Percentiles rank a stretch among this genome's conserved stretches.
These are phyloP conservation scores for Fragum whitleyi DNA, from an alignment of 2,888 invertebrate genomes.

Conservation along the genomic window DNA sequence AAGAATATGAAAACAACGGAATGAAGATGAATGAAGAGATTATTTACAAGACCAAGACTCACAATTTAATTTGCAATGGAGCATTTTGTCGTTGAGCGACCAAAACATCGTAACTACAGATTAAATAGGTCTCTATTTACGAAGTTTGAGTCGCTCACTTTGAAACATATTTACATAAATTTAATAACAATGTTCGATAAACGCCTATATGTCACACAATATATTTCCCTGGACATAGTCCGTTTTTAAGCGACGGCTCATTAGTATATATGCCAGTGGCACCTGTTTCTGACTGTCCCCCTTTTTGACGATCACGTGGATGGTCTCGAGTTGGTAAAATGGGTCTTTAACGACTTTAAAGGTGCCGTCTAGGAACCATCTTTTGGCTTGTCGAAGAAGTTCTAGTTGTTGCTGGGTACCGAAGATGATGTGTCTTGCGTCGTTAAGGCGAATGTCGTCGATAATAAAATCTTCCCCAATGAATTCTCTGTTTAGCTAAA, in stretches of 20 bases:
- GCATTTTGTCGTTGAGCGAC: no score
- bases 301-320: constrained; percentile 38
- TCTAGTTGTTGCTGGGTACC: constrained; percentile 35
- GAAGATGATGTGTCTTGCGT: constrained; percentile 37
- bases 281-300: constrained; percentile 31
- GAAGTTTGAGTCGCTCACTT: no score
- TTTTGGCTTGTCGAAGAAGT: constrained; percentile 25
- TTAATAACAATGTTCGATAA: no score
- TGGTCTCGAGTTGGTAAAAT: constrained; percentile 38
- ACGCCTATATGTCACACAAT: no score
- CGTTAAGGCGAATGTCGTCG: constrained; percentile 29
- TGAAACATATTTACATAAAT: no score
- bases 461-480: constrained; percentile 35
- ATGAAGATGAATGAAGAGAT: no score
- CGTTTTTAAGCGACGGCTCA: constrained; percentile 23
- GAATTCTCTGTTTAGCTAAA: constrained; percentile 31
- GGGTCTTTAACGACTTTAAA: constrained; percentile 38
- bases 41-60: no score
- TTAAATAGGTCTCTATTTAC: no score
- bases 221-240: constrained; percentile 14
- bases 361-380: constrained; percentile 44
- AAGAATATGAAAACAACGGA: no score
- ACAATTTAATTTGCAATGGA: no score
- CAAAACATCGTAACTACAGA: no score
- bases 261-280: constrained; percentile 28